A percentile compares a stretch with the other conserved stretches of the same genome.
phyloP scores from a whole-genome alignment of 2,888 invertebrate genomes.

The Sarcophaga subvicina region DNA sequence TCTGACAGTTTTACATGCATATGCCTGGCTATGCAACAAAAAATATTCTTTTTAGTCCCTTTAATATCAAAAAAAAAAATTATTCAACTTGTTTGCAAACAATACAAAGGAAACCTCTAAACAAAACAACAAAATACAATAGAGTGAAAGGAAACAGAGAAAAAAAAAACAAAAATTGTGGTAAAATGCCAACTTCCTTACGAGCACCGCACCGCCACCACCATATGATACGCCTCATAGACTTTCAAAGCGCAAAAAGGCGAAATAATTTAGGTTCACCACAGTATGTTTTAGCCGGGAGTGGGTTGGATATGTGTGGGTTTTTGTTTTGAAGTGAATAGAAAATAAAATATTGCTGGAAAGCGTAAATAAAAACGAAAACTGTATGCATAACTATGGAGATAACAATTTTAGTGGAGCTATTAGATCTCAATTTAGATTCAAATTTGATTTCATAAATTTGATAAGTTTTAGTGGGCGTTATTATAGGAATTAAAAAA shows the following conservation, averaged over 20 bases:
- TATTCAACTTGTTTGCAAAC: not conserved
- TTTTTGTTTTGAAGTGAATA: not conserved
- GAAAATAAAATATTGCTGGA: not conserved
- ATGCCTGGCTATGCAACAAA: not conserved
- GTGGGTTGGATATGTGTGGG: not conserved
- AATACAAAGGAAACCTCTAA: conserved; percentile 35
- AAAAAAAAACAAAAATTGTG: conserved; percentile 55
- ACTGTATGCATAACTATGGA: too few species aligned
- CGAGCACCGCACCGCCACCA: conserved; percentile 33
- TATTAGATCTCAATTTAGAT: too few species aligned
- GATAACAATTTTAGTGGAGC: too few species aligned
- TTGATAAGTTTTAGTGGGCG: too few species aligned
- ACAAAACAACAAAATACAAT: conserved; percentile 10
- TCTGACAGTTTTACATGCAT: too few species aligned
- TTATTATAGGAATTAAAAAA: not conserved
- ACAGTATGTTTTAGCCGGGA: conserved; percentile 37
- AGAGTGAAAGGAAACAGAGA: conserved; percentile 4
- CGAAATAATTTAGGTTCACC: conserved; percentile 57
- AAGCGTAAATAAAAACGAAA: too few species aligned
- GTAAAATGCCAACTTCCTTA: conserved; percentile 60
- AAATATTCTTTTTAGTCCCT: not conserved
- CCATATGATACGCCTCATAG: conserved; percentile 58
- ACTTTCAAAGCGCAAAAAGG: conserved; percentile 50
- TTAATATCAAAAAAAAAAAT: not conserved
- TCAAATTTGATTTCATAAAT: too few species aligned